Evolutionary conservation across 2,888 invertebrate species (phyloP).

Genomic region (Nomada goodeniana): DNA sequence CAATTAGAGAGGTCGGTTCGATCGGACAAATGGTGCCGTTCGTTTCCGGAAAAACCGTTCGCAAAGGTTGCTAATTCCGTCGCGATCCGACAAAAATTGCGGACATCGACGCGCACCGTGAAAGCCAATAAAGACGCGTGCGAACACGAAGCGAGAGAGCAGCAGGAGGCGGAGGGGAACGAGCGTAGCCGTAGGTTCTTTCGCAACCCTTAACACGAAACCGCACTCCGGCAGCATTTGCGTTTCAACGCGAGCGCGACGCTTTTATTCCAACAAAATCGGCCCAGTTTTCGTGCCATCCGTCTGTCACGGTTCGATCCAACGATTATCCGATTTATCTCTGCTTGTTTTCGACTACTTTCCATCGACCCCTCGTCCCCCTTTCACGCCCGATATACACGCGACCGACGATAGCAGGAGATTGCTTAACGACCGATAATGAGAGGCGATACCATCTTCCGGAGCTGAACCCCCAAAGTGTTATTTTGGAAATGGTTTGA

Average conservation of each 20-base stretch:
- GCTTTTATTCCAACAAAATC: constrained; percentile 55
- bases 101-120: constrained; percentile 5
- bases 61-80: constrained; percentile 2
- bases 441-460: background rate
- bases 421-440: background rate
- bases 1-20: no score
- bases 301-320: constrained; percentile 5
- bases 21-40: background rate
- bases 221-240: constrained; percentile 65
- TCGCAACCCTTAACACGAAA: constrained; percentile 62
- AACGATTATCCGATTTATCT: constrained; percentile 57
- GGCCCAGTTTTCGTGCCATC: constrained; percentile 11
- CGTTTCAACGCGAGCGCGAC: constrained; percentile 56
- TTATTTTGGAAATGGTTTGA: background rate
- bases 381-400: background rate
- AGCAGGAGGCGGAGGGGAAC: constrained; percentile 21
- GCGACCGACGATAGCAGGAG: background rate
- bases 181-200: constrained; percentile 42
- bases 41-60: background rate
- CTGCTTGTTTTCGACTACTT: constrained; percentile 24
- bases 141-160: constrained; percentile 28
- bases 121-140: constrained; percentile 46
- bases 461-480: background rate
- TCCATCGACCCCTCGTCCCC: background rate
- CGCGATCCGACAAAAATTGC: background rate